Percentiles rank a stretch among this genome's conserved stretches.
phyloP scores from a whole-genome alignment of 2,888 invertebrate species.

The Pyrrhia umbra region DNA sequence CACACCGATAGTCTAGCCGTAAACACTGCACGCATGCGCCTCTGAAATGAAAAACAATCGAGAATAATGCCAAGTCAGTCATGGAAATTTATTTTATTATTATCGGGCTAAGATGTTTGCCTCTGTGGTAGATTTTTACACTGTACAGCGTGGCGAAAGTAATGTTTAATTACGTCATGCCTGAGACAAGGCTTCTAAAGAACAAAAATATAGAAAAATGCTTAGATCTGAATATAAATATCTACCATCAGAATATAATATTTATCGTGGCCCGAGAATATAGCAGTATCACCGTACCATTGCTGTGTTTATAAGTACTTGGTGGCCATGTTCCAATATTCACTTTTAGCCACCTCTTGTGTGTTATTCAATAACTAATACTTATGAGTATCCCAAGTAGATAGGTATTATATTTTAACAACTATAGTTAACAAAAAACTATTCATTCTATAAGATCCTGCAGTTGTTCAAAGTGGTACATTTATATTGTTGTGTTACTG shows the following conservation, averaged over 20 bases:
- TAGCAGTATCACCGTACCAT: constrained; percentile 80
- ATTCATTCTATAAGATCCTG: not conserved
- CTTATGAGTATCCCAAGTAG: no score
- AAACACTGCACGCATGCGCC: constrained; percentile 90
- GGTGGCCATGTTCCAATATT: constrained; percentile 83
- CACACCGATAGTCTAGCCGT: constrained; percentile 88
- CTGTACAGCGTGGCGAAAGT: not conserved
- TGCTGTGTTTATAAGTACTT: constrained; percentile 72
- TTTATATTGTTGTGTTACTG: not conserved
- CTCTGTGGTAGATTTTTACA: constrained; percentile 66
- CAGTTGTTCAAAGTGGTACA: no score
- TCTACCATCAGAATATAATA: constrained; percentile 71
- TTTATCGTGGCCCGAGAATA: constrained; percentile 79
- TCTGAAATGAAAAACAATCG: constrained; percentile 89
- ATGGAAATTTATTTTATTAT: constrained; percentile 85
- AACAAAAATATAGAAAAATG: constrained; percentile 4
- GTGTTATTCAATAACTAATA: not conserved
- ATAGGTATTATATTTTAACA: no score
- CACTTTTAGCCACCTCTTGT: constrained; percentile 67
- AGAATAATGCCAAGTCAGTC: constrained; percentile 90
- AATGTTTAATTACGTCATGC: not conserved
- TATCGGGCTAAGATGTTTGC: constrained; percentile 72
- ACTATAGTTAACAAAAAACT: no score
- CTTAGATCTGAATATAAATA: constrained; percentile 51
- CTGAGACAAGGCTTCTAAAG: constrained; percentile 4